phyloP scores from a whole-genome alignment of 2,113 vertebrate species.

The Felis chaus region DNA sequence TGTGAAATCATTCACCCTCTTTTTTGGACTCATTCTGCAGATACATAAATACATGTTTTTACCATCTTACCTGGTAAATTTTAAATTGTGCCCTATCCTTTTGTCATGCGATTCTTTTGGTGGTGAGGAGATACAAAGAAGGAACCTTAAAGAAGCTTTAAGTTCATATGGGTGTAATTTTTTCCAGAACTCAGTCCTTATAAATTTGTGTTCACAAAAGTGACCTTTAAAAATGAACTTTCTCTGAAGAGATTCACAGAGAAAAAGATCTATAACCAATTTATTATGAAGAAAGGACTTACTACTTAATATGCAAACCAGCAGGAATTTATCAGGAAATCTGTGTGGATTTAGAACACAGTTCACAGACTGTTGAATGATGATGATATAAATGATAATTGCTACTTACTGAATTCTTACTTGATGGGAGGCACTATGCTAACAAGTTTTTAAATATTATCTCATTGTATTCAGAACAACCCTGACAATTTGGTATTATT shows the following conservation, averaged over 20 bases:
- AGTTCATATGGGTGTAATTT: background rate
- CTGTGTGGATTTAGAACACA: background rate
- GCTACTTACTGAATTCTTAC: background rate
- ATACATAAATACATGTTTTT: background rate
- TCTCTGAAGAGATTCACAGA: background rate
- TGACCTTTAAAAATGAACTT: constrained; percentile 6
- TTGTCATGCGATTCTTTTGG: background rate
- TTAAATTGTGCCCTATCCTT: background rate
- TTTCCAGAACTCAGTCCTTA: background rate
- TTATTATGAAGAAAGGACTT: background rate
- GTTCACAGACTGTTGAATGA: background rate
- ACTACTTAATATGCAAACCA: background rate
- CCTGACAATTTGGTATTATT: background rate
- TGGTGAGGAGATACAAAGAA: background rate
- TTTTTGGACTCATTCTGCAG: background rate
- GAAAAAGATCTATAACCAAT: background rate
- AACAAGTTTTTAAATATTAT: background rate
- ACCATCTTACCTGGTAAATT: background rate
- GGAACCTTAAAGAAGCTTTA: background rate
- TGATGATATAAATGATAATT: background rate
- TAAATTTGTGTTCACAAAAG: background rate
- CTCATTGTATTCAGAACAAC: background rate
- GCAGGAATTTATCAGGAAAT: constrained; percentile 26
- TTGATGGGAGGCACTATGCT: background rate
- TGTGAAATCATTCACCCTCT: background rate